Evolutionary conservation across 2,888 invertebrate genomes (phyloP).

Genomic region (Stenotaenia linearis): DNA sequence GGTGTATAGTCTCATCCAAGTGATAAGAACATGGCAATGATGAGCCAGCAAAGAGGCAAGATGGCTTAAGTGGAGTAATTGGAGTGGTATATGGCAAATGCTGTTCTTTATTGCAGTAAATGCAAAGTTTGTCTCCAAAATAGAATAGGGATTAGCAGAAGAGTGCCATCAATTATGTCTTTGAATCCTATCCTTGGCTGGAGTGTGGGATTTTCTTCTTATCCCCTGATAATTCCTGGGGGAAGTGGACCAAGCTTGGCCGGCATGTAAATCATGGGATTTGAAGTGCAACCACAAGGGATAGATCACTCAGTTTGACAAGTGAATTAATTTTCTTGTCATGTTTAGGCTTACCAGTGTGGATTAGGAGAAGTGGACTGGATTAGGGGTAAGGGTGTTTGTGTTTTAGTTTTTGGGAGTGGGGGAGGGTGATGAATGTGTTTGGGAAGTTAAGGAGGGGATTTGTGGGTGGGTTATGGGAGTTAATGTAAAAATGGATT

Average conservation of each 20-base stretch:
- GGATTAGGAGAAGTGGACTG: background rate
- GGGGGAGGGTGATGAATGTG: background rate
- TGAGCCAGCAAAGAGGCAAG: background rate
- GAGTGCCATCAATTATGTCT: background rate
- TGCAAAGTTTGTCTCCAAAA: background rate
- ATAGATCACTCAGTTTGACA: slow-evolving; percentile 9
- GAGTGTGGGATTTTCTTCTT: background rate
- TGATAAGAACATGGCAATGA: background rate
- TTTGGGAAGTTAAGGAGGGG: no score
- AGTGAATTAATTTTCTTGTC: background rate
- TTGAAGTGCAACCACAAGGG: background rate
- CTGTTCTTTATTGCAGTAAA: background rate
- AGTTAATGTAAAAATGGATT: no score
- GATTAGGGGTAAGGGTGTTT: background rate
- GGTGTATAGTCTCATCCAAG: background rate
- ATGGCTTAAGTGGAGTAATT: background rate
- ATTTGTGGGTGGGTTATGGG: no score
- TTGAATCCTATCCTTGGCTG: background rate
- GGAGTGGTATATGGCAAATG: background rate
- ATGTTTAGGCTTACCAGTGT: background rate
- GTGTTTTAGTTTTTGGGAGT: background rate
- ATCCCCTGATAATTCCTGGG: background rate
- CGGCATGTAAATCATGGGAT: slow-evolving; percentile 2
- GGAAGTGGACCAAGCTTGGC: background rate
- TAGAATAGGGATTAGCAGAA: background rate